Base-by-base conservation (phyloP, 1,140 invertebrate genomes). In the Hestina assimilis region DNA sequence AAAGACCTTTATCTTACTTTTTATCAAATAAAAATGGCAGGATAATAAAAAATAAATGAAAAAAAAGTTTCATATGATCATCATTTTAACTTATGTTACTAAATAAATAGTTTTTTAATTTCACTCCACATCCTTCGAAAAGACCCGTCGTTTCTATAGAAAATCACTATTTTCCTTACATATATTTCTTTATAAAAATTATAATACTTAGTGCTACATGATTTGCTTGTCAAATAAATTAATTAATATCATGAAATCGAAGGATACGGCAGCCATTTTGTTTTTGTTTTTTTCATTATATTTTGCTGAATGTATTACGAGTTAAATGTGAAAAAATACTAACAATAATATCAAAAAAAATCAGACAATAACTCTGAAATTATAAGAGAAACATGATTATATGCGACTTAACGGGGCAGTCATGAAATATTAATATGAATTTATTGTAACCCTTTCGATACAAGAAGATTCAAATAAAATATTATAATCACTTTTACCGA, bases 261-360 rank as follows among this genome's bases (percentile, higher is more conserved):
- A 53, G 50, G 50, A 53, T 31, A 43, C 17, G 38, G 40, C 50
- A 42, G 40, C 26, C 24, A 52, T 52, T 15, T 31, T 46, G 15
- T 15, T 17, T 46, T 23, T 31, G 23, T 43, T 43, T 53, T 31
- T 43, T 53, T 31, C 15, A 40, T 31, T 43, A 31, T 43, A 33
- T 33, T 53, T 53, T 42, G 11, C 38, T 28, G 35, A 52, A 3
- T 26, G 5, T 19, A 3, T 1, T 20, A 41, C 42, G 8, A 41
- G 6, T 15, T 29, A 46, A 4, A 43, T 15, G 20, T 11, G 8
- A 1, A 4, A 17, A 38, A 19, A 38, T 19, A 38, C 14, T 9
- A 9, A 3, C 33, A 38, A 38, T 1, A 38, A n/a, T n/a, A n/a
- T n/a, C n/a, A n/a, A n/a, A n/a, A n/a, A n/a, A n/a, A n/a, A n/a